Conservation (phyloP, 2,113 vertebrate genomes). For the Willisornis vidua region DNA sequence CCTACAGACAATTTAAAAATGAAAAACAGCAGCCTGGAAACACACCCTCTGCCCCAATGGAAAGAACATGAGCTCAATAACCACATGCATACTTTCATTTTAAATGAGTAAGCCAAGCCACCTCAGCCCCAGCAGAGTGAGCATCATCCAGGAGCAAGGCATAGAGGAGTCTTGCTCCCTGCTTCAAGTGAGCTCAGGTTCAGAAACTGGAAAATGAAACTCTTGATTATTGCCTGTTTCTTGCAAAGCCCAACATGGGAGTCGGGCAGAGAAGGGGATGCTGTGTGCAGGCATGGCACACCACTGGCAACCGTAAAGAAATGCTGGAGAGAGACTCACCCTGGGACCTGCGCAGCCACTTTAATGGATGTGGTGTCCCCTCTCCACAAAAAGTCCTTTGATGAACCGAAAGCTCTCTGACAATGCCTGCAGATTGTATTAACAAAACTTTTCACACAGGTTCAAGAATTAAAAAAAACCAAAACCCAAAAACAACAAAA, state of each 20-base stretch:
- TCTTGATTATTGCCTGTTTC: not conserved
- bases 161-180: not conserved
- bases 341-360: slow-evolving; percentile 1
- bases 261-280: accelerated
- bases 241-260: not conserved
- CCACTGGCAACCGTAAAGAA: not conserved
- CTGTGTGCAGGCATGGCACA: not conserved
- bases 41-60: not conserved
- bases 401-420: slow-evolving; percentile 59
- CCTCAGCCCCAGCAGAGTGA: not conserved
- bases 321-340: not conserved
- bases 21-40: not conserved
- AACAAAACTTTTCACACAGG: slow-evolving; percentile 63
- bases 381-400: slow-evolving; percentile 62
- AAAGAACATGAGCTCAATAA: not conserved
- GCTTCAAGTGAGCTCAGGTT: not conserved
- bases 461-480: not conserved
- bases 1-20: not conserved
- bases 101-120: not conserved
- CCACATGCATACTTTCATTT: not conserved
- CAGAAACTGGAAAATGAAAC: not conserved
- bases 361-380: slow-evolving; percentile 14
- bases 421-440: slow-evolving; percentile 58
- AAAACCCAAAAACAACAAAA: not conserved
- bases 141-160: not conserved